Evolutionary conservation across 2,888 invertebrate species (phyloP), one percentile per base, ranked within the genome.

Genomic region (Pristionchus japonicus): DNA sequence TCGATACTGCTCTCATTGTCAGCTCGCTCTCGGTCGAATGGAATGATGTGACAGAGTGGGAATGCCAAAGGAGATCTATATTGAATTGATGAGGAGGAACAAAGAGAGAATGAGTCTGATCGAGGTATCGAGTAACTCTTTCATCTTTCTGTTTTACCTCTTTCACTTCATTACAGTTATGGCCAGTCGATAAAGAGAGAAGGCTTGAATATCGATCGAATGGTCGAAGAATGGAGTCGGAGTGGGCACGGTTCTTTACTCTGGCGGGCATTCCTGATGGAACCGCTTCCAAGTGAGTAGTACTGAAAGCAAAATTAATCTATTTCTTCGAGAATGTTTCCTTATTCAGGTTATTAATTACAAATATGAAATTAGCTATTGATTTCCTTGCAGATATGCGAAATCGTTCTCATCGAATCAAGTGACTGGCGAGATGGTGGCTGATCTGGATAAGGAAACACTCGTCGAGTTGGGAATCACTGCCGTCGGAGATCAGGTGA

Each of bases 401-500:
- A 52, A 31, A 70, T 85, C 88, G 20, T 88, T 88, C 64, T 57
- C n/a, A 9, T 15, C 27, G 3, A 88, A 88, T 61, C 88, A 91
- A 88, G 91, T 92, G 20, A 90, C 90, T n/a, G n/a, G n/a, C n/a
- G 91, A 91, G 86, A 89, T 92, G 90, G 88, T 93, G 17, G 88
- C 88, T 23, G 92, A 92, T 52, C 87, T 93, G 64, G 92, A 92
- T 86, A 92, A 91, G 88, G 83, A 90, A 27, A 92, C 92, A 15
- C 89, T 92, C 3, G 40, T 89, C 11, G 90, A 92, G 47, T 85
- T 92, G 27, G 92, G 92, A 37, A 91, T 92, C 13, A 90, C 89
- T 13, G 90, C 91, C 15, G 90, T 92, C 20, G 92, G 92, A 37
- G 92, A 92, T 88, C 92, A 92, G 89, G 92, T 92, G 49, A 37